These are phyloP conservation scores for Eptesicus fuscus DNA, from an alignment of 2,113 vertebrate genomes.

Conservation along the genomic window DNA sequence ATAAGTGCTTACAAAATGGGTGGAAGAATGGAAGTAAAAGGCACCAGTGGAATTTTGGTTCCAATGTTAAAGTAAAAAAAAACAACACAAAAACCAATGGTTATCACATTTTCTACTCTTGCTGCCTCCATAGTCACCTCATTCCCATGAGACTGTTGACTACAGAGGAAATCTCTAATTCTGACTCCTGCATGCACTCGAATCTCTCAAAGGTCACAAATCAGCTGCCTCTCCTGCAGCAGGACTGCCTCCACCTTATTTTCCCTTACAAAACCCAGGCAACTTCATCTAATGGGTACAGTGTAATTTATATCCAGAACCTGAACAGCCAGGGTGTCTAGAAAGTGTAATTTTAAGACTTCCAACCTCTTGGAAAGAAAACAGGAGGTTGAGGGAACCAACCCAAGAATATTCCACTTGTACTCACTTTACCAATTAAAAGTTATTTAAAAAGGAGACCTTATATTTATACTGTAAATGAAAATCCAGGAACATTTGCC, in stretches of 20 bases:
- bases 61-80: not conserved
- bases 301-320: not conserved
- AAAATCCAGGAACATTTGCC: conserved; percentile 2
- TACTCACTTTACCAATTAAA: conserved; percentile 6
- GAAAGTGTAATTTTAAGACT: conserved; percentile 34
- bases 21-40: not conserved
- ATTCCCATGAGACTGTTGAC: not conserved
- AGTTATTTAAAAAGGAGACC: not conserved
- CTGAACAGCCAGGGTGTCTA: not conserved
- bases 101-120: not conserved
- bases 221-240: not conserved
- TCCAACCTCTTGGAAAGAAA: not conserved
- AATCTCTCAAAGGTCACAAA: not conserved
- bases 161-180: not conserved
- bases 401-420: not conserved
- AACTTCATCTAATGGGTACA: not conserved
- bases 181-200: not conserved
- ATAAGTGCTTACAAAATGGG: not conserved
- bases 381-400: not conserved
- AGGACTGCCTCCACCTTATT: not conserved
- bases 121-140: not conserved
- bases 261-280: not conserved
- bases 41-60: not conserved
- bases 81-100: not conserved
- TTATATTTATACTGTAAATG: not conserved